Conservation (phyloP, 1,140 invertebrate genomes). For the Ladona fulva region DNA sequence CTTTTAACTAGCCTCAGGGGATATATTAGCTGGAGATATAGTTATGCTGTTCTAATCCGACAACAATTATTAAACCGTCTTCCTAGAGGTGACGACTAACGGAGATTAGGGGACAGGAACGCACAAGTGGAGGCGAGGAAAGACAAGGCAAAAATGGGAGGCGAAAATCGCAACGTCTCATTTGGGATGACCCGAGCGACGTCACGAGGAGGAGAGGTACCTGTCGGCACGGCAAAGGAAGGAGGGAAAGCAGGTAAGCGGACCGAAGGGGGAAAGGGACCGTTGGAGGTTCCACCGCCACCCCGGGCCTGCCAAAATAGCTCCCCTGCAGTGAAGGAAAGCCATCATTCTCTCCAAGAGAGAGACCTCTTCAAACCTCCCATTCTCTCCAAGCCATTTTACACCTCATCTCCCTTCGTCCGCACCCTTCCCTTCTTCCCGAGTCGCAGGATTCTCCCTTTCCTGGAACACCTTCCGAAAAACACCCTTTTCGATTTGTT, state of each 20-base stretch:
- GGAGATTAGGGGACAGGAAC: too few relatives aligned
- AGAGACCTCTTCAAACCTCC: too few relatives aligned
- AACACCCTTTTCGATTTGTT: slow-evolving; percentile 1
- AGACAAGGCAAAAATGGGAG: background rate
- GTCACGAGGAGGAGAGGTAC: background rate
- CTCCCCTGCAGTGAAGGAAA: background rate
- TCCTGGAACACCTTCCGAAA: too few relatives aligned
- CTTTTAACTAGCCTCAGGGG: too few relatives aligned
- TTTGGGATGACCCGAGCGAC: background rate
- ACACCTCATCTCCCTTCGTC: background rate
- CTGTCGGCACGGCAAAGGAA: background rate
- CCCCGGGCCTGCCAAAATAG: background rate
- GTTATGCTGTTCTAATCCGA: too few relatives aligned
- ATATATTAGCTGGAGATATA: too few relatives aligned
- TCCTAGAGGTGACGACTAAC: too few relatives aligned
- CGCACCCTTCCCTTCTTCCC: too few relatives aligned
- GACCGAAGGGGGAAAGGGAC: background rate
- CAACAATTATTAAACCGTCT: too few relatives aligned
- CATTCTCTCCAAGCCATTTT: background rate
- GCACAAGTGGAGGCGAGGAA: background rate
- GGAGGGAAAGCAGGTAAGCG: background rate
- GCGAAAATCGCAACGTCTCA: background rate
- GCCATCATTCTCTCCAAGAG: background rate
- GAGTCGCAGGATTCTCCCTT: too few relatives aligned
- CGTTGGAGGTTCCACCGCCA: background rate